Evolutionary conservation across 2,888 invertebrate genomes (phyloP), one percentile per base, ranked within the genome.

Genomic region (Diloba caeruleocephala): DNA sequence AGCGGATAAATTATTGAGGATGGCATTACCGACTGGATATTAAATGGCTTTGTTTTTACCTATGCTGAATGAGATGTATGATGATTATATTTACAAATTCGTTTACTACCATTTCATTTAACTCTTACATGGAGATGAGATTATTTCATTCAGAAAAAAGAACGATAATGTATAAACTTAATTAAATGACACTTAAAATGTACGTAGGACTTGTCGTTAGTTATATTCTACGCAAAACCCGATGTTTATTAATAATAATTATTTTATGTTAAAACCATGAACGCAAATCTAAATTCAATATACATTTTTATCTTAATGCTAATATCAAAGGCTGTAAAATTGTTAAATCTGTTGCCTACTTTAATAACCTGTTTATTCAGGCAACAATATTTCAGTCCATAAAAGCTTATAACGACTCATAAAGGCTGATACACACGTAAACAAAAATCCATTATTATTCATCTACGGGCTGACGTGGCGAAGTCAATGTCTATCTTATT

Each of bases 401-500:
- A 86, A 88, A 88, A 79, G 70, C 77, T 71, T 74, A 71, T 72
- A 78, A 83, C 78, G 76, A 69, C 78, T 82, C 84, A 88, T 86
- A 87, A 87, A 87, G 79, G 75, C 76, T 62, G 74, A 71, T 79
- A 85, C 89, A 90, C 86, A 91, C 89, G 89, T 89, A 90, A 90
- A 90, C 88, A 90, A 87, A 85, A 84, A 84, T 79, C 87, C 91
- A 92, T 92, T 90, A 92, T 92, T 92, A 92, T 92, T 92, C 92
- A 93, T 92, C 91, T 88, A 85, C 82, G 68, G 74, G 72, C 89
- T 90, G 91, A 91, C 90, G 90, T 84, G 85, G 88, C 84, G 76
- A 86, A 92, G 92, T 93, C 92, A 87, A 90, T 92, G 92, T 92
- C 92, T 92, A 91, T 93, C 92, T 92, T 92, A 92, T 92, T 92